Base-by-base conservation (phyloP, 2,888 invertebrate species). In the Tupiocoris notatus region DNA sequence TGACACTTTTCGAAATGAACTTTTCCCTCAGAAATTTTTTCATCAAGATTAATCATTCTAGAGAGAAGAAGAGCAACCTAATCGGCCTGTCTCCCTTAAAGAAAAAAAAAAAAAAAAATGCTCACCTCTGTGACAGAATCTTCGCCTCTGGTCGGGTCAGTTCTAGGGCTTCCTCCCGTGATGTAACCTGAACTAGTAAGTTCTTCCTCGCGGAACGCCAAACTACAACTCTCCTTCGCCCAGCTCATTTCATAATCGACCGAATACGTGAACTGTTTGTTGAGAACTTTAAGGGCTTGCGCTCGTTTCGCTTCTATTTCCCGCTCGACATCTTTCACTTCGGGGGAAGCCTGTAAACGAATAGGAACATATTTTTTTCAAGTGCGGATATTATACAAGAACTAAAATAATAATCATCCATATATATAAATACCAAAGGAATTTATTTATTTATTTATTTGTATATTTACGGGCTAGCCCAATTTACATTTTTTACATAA, bases 91-190 rank as follows among this genome's bases (percentile, higher is more conserved):
- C n/a, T n/a, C n/a, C n/a, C n/a, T n/a, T n/a, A n/a, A n/a, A n/a
- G n/a, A n/a, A n/a, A n/a, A n/a, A n/a, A n/a, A n/a, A n/a, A n/a
- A n/a, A n/a, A n/a, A n/a, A n/a, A n/a, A n/a, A n/a, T 18, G 54
- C 62, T 63, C 12, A 73, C 73, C 73, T 73, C 73, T 2, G 73
- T 73, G 63, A 73, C 73, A 1, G 73, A 73, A 62, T 73, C 56
- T 73, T 73, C 73, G 6, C 20, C 17, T 20, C 62, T 17, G 22
- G 73, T 73, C 7, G 63, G 62, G 54, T 73, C 73, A n/a, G 73
- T 65, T 76, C 83, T 83, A 17, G 85, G 84, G 82, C 85, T 85
- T 74, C 82, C 82, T 62, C 80, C 77, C 12, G 81, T 80, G 64
- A 79, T 74, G 61, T 80, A 80, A 21, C 81, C 81, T 3, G 81